Base-by-base conservation (phyloP, 2,113 vertebrate genomes). In the Crypturellus undulatus region DNA sequence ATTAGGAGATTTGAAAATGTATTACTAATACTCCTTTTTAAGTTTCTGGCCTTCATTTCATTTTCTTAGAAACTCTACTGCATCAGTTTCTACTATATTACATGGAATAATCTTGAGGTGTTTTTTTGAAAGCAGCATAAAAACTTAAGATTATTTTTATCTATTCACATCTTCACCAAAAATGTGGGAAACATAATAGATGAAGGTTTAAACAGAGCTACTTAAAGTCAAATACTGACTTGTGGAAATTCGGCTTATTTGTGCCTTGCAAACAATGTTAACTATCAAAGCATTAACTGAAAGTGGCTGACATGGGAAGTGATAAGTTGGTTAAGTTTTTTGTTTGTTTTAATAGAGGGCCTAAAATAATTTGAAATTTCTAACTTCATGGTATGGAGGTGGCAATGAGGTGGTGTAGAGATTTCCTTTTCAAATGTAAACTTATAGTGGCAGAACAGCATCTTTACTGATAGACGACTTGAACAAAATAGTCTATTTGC, bases 111-210 rank as follows among this genome's bases (percentile, higher is more conserved):
- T 79, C n/a, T 81, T 51, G 43, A 54, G 13, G 20, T 75, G 40
- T 63, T 87, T 65, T 87, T n/a, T 43, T 56, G 40, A 84, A 72
- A 82, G 76, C 60, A 82, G 7, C 14, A 21, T 78, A 22, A 80
- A 32, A 90, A 36, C 5, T 40, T 56, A 52, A 65, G 60, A 58
- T 56, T 0, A 0, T 43, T 2, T 2, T 38, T 0, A 0, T 43
- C 3, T 38, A 28, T 76, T 91, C 13, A 26, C 40, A 5, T 43
- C 51, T 78, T 56, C 17, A 40, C 76, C 28, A n/a, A 56, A 80
- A 78, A 32, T 59, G 19, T 70, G 3, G 12, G 22, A 19, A 84
- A 12, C 9, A 22, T 21, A 77, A 22, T 21, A 77, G 73, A 64
- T 47, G 3, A 38, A 56, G 64, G 11, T 56, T 87, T 63, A 85